phyloP scores from a whole-genome alignment of 2,888 invertebrate genomes.

The Erannis defoliaria region DNA sequence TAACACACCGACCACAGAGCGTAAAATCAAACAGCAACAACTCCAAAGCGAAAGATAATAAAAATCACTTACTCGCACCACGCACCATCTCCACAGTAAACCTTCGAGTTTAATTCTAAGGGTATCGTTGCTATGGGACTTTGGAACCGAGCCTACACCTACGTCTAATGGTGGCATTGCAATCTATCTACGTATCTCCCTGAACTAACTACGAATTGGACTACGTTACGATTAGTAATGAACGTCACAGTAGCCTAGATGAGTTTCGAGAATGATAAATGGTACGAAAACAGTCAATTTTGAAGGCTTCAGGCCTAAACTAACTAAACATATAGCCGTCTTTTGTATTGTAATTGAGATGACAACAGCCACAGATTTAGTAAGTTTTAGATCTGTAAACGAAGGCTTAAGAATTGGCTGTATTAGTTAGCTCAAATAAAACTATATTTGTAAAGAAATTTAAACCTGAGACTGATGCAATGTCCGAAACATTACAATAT shows the following conservation, averaged over 20 bases:
- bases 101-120: constrained; percentile 22
- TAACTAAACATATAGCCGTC: too few species aligned
- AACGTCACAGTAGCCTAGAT: constrained; percentile 11
- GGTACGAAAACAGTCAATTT: too few species aligned
- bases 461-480: constrained; percentile 79
- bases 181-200: background rate
- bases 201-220: constrained; percentile 4
- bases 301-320: too few species aligned
- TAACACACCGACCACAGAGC: constrained; percentile 28
- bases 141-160: constrained; percentile 7
- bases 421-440: background rate
- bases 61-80: constrained; percentile 81
- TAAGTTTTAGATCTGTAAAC: too few species aligned
- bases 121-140: too few species aligned
- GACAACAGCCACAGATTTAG: too few species aligned
- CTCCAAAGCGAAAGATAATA: constrained; percentile 51
- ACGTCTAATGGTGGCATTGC: constrained; percentile 11
- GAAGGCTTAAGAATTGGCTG: too few species aligned
- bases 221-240: background rate
- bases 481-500: constrained; percentile 81
- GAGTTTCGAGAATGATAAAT: background rate
- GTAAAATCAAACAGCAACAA: constrained; percentile 41
- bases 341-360: too few species aligned
- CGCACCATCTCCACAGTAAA: constrained; percentile 68
- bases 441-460: constrained; percentile 14